Evolutionary conservation across 2,797 vertebrate species (phyloP), one percentile per base, ranked within the genome.

Genomic region (Alcedo atthis): DNA sequence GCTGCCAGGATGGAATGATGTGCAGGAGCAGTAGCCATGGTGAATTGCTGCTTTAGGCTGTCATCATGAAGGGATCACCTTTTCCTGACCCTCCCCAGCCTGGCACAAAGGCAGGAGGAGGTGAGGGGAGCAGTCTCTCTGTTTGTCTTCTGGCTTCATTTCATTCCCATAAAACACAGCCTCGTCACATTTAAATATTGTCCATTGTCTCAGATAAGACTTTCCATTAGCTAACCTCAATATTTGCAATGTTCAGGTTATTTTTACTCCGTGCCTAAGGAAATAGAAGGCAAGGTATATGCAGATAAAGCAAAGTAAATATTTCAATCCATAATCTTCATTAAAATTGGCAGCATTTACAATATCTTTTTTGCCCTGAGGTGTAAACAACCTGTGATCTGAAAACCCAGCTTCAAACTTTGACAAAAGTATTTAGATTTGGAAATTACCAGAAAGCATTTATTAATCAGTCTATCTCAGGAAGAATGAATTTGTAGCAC

Each of bases 141-240:
- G 49, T 67, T 82, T 88, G 73, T 35, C 40, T 91, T 83, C 71
- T 71, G 32, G 55, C 49, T 92, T 91, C 22, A 63, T 80, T 64
- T 76, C 51, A 54, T 88, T 86, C 83, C 83, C 59, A 51, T 55
- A 80, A 64, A 32, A 42, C 55, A 76, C 28, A 76, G 46, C 55
- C 20, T 83, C 73, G 71, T 64, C 69, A 59, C 64, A 89, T 85
- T 91, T 88, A 91, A 91, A 85, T 71, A 83, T 42, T 64, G 45
- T 55, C 59, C 1, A 0, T 80, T 82, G 81, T 40, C 55, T 63
- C 64, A 86, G 88, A 92, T 89, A 94, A 92, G 85, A 59, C 17
- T 76, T 80, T 63, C 21, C 45, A 59, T 94, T 76, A 89, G 22
- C 58, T 91, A 79, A 43, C 55, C 73, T 80, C 85, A 86, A 73